Conservation (phyloP, 1,140 invertebrate genomes). For the Apis dorsata region DNA sequence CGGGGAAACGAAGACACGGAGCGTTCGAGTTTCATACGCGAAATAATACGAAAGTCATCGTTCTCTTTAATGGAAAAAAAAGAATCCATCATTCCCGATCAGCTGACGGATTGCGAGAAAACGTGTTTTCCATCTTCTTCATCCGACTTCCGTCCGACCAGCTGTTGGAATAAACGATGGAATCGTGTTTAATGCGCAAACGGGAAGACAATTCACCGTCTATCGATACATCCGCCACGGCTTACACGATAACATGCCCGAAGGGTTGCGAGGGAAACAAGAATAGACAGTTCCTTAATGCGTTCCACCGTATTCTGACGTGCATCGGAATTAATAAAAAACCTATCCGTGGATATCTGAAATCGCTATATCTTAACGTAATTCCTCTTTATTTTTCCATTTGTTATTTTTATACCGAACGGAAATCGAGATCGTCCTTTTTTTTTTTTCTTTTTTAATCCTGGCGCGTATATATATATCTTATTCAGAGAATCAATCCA, state of each 20-base stretch:
- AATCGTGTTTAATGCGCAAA: constrained; percentile 17
- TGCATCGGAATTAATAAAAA: constrained; percentile 1
- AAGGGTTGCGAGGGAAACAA: not conserved
- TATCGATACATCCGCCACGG: constrained; percentile 48
- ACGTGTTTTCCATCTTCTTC: constrained; percentile 19
- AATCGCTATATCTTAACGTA: not conserved
- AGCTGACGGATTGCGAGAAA: constrained; percentile 35
- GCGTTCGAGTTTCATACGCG: not conserved
- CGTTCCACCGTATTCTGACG: not conserved
- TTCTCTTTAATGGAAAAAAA: not conserved
- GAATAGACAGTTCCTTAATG: constrained; percentile 4
- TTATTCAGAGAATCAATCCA: no score
- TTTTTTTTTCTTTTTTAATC: no score
- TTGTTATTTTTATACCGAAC: no score
- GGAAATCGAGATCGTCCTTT: no score
- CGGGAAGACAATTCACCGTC: constrained; percentile 47
- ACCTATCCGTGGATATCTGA: not conserved
- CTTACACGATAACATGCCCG: constrained; percentile 38
- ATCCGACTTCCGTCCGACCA: not conserved
- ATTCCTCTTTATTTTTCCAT: not conserved
- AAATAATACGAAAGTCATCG: constrained; percentile 26
- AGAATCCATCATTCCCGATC: constrained; percentile 20
- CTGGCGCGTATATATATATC: no score
- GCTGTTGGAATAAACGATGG: constrained; percentile 20
- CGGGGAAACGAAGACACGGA: not conserved